Evolutionary conservation across 2,888 invertebrate genomes (phyloP), one percentile per base, ranked within the genome.

Genomic region (Biston stratarius): DNA sequence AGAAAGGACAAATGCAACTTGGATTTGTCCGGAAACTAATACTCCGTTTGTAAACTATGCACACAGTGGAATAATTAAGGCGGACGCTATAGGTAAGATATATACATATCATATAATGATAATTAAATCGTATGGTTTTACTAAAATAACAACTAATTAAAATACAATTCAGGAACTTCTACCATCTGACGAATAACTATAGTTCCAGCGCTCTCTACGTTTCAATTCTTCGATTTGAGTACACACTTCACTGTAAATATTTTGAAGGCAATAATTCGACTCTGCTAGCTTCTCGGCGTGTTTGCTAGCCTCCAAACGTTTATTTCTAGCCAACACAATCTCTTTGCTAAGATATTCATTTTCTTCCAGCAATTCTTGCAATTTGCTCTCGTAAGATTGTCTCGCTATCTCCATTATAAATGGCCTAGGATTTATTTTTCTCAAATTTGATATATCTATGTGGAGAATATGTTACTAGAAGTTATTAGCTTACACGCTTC

Each of bases 251-350:
- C 69, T 61, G 5, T 90, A 78, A 65, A 79, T 72, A 45, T 86
- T 88, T 73, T 87, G 82, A 42, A 91, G 77, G 70, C 81, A 83
- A 68, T 76, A 88, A 64, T 93, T 92, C 0, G 82, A 77, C 76
- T 91, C 90, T 0, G 90, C 89, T 36, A 90, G 69, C 24, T 48
- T 77, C 40, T 77, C 74, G 0, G 92, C 89, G 15, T 83, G 81
- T 1, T 69, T 69, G 14, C 85, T 83, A 0, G 92, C 92, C 74
- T 92, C 89, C 0, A 72, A 67, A 40, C 88, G 80, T 74, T 86
- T 86, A 15, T 74, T 76, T 73, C 79, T 85, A 0, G 91, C 81
- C 33, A 76, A 36, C 2, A 57, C 9, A 14, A 92, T 87, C 36
- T 85, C 77, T 9, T 77, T 71, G 67, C 72, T 85, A 8, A 92